Conservation (phyloP, 2,113 vertebrate genomes). For the Neolamprologus ventralis region DNA sequence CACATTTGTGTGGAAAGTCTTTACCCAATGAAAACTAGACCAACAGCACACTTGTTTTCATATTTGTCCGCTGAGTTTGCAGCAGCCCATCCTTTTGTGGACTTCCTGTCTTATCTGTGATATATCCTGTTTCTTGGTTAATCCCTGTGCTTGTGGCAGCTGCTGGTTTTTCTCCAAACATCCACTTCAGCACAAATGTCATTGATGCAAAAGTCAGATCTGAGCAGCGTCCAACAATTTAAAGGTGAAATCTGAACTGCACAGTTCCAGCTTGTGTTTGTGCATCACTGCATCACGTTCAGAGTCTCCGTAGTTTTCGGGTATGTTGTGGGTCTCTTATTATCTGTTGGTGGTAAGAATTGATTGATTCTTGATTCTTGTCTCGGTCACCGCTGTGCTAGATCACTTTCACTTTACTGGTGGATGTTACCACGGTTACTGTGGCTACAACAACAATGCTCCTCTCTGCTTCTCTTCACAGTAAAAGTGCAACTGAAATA, state of each 20-base stretch:
- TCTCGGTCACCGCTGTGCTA: fast-evolving
- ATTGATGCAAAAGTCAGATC: fast-evolving
- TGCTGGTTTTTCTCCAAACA: neutral
- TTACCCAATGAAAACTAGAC: neutral
- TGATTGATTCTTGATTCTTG: neutral
- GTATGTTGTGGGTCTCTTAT: neutral
- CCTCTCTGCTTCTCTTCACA: neutral
- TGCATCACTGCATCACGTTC: neutral
- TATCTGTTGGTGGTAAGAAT: neutral
- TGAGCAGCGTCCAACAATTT: neutral
- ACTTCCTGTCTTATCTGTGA: neutral
- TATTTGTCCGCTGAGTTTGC: neutral
- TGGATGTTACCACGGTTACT: fast-evolving
- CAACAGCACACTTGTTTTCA: neutral
- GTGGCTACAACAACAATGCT: neutral
- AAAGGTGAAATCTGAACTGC: fast-evolving
- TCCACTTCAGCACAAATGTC: neutral
- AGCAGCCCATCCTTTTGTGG: neutral
- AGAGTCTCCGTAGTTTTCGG: neutral
- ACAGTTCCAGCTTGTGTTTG: fast-evolving
- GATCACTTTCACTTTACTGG: neutral
- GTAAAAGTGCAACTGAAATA: neutral
- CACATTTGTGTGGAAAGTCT: neutral
- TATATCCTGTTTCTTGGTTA: neutral
- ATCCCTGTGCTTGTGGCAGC: neutral